phyloP scores from a whole-genome alignment of 2,113 vertebrate genomes.

The Melanocharis versteri region DNA sequence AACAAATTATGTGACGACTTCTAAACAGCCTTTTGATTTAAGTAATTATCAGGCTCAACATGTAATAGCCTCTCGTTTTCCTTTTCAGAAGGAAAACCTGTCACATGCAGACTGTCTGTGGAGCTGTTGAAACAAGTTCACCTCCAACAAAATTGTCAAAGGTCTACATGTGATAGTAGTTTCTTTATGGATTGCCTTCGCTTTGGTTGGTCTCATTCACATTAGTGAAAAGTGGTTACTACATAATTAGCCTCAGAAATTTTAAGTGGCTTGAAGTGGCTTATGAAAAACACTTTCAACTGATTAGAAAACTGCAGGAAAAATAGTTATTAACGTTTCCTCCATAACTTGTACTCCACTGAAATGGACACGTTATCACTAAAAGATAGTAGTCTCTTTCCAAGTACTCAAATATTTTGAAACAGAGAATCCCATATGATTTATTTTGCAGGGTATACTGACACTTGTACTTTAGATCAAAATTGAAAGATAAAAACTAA shows the following conservation, averaged over 20 bases:
- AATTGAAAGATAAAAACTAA: neutral
- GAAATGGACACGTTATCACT: neutral
- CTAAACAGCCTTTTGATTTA: no score
- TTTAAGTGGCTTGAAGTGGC: neutral
- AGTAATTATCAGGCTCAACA: neutral
- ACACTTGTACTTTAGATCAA: neutral
- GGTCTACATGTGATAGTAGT: rapidly evolving
- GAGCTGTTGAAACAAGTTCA: neutral
- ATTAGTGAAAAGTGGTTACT: neutral
- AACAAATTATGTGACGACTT: neutral
- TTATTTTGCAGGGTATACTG: neutral
- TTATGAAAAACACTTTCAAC: neutral
- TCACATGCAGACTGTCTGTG: rapidly evolving
- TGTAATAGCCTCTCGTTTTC: neutral
- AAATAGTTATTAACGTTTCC: neutral
- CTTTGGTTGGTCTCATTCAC: neutral
- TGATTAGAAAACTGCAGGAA: neutral
- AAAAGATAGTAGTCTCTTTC: neutral
- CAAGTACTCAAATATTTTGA: neutral
- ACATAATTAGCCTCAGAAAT: neutral
- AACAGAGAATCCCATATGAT: neutral
- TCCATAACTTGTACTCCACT: neutral
- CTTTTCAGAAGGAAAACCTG: neutral
- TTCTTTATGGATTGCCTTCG: neutral
- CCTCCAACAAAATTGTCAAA: neutral